Conservation (phyloP, 2,113 vertebrate genomes). For the Indicator indicator region DNA sequence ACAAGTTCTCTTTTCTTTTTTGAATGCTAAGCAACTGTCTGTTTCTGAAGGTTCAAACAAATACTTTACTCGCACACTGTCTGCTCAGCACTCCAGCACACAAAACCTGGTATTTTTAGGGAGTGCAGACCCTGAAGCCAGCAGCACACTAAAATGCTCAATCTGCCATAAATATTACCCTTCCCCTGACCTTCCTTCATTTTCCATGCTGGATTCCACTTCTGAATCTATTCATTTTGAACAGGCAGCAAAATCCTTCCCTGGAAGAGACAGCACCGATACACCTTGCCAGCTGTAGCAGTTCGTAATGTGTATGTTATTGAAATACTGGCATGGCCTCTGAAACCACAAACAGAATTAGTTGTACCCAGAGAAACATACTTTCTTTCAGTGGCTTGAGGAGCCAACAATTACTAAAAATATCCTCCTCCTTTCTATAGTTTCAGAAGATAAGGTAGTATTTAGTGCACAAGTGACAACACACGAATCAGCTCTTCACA, state of each 20-base stretch:
- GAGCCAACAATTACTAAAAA: conserved; percentile 61
- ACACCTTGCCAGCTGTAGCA: conserved; percentile 72
- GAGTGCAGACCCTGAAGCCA: conserved; percentile 43
- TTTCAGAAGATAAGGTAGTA: conserved; percentile 40
- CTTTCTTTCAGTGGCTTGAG: conserved; percentile 56
- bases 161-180: conserved; percentile 68
- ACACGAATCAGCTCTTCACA: conserved; percentile 52
- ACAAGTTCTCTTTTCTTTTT: not conserved
- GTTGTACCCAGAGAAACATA: conserved; percentile 64
- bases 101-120: conserved; percentile 24
- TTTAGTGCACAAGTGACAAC: conserved; percentile 12
- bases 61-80: not conserved
- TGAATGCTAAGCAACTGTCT: not conserved
- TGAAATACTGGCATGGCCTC: conserved; percentile 49
- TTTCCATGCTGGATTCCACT: conserved; percentile 73
- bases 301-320: conserved; percentile 59
- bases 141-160: conserved; percentile 61
- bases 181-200: conserved; percentile 71
- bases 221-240: conserved; percentile 69
- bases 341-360: conserved; percentile 60
- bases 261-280: conserved; percentile 49
- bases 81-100: conserved; percentile 39
- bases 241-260: conserved; percentile 64
- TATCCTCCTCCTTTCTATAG: conserved; percentile 51
- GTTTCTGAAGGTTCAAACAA: conserved; percentile 6